phyloP scores from a whole-genome alignment of 2,113 vertebrate species.

The Sprattus sprattus region DNA sequence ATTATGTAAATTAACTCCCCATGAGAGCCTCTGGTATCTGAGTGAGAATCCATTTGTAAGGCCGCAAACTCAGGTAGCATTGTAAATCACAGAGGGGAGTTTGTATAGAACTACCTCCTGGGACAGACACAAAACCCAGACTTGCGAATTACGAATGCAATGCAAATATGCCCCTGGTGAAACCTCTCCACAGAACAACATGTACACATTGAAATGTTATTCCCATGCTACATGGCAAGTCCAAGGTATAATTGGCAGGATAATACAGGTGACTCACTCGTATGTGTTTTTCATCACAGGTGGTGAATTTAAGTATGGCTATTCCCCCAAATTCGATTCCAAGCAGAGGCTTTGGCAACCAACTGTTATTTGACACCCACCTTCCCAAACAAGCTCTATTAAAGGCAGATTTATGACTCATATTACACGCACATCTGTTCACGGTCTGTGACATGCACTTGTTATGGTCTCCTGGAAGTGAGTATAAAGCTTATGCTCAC shows the following conservation, averaged over 20 bases:
- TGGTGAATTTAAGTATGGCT: constrained; percentile 19
- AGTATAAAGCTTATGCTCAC: background rate
- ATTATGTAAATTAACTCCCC: background rate
- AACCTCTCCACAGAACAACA: background rate
- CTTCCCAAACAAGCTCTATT: constrained; percentile 23
- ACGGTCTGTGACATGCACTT: constrained; percentile 14
- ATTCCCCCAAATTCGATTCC: constrained; percentile 18
- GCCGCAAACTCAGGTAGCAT: background rate
- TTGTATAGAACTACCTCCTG: background rate
- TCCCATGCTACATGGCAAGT: background rate
- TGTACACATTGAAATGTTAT: background rate
- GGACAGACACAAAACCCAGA: background rate
- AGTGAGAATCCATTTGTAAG: background rate
- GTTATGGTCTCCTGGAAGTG: background rate
- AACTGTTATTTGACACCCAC: constrained; percentile 42
- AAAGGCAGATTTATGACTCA: constrained; percentile 42
- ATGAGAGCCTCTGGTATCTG: background rate
- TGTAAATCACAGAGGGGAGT: background rate
- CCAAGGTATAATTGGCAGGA: background rate
- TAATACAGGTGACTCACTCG: background rate
- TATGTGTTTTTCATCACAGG: background rate
- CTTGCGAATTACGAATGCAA: background rate
- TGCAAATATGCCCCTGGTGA: background rate
- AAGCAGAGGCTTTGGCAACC: constrained; percentile 29
- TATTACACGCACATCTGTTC: constrained; percentile 41